A percentile compares a stretch with the other conserved stretches of the same genome.
Evolutionary conservation across 2,888 invertebrate species (phyloP).

Genomic region (Buathra laborator): DNA sequence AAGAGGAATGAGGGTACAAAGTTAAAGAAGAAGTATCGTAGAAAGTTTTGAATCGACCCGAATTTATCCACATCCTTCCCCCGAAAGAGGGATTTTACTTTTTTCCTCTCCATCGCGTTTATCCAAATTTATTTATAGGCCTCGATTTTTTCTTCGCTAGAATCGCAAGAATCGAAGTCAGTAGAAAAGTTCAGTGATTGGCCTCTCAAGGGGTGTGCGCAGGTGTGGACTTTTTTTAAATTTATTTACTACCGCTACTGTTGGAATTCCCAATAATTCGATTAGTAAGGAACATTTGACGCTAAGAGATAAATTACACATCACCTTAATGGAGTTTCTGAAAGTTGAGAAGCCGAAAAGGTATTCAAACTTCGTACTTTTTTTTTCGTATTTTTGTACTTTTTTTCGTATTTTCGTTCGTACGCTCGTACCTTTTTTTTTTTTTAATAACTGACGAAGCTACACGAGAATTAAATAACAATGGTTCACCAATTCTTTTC

Average conservation of each 20-base stretch:
- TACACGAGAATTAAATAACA: too few relatives aligned
- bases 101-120: neutral
- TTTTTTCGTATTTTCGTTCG: too few relatives aligned
- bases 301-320: neutral
- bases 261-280: neutral
- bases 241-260: neutral
- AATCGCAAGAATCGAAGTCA: neutral
- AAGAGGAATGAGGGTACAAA: neutral
- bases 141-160: neutral
- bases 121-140: neutral
- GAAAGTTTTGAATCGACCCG: conserved; percentile 23
- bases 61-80: neutral
- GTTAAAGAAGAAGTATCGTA: conserved; percentile 14
- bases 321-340: neutral
- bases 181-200: neutral
- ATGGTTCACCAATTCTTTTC: too few relatives aligned
- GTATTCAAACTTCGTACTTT: neutral
- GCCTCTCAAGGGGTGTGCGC: neutral
- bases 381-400: too few relatives aligned
- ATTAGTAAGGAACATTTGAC: neutral
- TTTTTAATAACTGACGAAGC: too few relatives aligned
- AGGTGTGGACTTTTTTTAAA: neutral
- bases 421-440: too few relatives aligned
- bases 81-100: conserved; percentile 16
- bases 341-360: neutral